phyloP scores from a whole-genome alignment of 2,888 invertebrate species.

The Caenorhabditis angaria region DNA sequence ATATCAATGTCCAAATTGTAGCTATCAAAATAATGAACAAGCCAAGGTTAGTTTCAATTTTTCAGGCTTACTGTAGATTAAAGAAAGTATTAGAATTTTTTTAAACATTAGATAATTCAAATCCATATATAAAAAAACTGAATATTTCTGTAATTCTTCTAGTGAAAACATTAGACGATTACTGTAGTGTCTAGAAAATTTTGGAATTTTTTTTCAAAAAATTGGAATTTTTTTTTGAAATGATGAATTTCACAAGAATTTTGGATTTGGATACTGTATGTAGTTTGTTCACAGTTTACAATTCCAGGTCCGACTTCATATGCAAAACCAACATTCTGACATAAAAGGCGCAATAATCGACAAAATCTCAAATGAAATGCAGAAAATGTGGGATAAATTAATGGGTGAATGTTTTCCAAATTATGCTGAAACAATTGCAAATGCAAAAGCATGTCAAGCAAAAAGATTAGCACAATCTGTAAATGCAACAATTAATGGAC shows the following conservation, averaged over 20 bases:
- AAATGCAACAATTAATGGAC: background rate
- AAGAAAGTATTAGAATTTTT: background rate
- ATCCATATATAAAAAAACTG: too few species aligned
- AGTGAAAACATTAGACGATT: too few species aligned
- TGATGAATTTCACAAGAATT: too few species aligned
- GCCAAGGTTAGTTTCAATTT: slow-evolving; percentile 41
- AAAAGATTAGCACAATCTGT: background rate
- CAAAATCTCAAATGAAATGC: slow-evolving; percentile 51
- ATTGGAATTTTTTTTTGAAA: too few species aligned
- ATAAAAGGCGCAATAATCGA: slow-evolving; percentile 43
- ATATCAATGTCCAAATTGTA: slow-evolving; percentile 61
- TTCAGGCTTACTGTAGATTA: background rate
- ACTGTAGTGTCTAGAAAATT: too few species aligned
- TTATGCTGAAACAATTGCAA: background rate
- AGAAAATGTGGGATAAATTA: slow-evolving; percentile 54
- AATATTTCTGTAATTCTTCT: too few species aligned
- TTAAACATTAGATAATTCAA: background rate
- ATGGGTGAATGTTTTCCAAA: slow-evolving; percentile 64
- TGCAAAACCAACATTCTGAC: slow-evolving; percentile 60
- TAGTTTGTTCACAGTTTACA: too few species aligned
- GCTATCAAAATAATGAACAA: slow-evolving; percentile 60
- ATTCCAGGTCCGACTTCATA: slow-evolving; percentile 58
- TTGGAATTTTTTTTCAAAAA: too few species aligned
- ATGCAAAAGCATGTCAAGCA: background rate
- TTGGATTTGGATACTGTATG: too few species aligned